These are phyloP conservation scores for Myopa tessellatipennis DNA, from an alignment of 2,888 invertebrate genomes.

Conservation along the genomic window DNA sequence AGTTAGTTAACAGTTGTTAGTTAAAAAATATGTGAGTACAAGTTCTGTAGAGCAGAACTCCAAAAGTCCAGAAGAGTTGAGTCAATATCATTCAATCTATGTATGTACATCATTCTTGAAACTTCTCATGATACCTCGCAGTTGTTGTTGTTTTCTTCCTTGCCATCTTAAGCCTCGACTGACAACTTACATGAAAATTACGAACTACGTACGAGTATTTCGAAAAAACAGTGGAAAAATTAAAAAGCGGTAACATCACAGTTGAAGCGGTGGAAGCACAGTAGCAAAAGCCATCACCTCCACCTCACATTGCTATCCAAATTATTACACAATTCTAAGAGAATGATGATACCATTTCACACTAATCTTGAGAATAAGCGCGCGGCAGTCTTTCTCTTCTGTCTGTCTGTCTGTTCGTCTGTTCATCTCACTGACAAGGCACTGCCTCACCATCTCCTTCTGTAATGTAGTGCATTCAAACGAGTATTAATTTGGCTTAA, in stretches of 20 bases:
- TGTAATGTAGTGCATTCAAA: conserved; percentile 28
- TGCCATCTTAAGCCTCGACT: too few species aligned
- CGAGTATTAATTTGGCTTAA: conserved; percentile 61
- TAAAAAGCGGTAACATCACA: conserved; percentile 29
- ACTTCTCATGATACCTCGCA: too few species aligned
- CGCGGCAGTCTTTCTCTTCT: conserved; percentile 46
- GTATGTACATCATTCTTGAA: too few species aligned
- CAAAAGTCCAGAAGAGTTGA: too few species aligned
- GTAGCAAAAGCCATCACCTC: conserved; percentile 42
- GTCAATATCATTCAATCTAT: too few species aligned
- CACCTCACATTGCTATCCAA: conserved; percentile 1
- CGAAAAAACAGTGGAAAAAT: too few species aligned
- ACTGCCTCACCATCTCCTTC: conserved; percentile 26
- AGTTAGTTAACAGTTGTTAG: too few species aligned
- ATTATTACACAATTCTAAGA: conserved; percentile 34
- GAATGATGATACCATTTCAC: conserved; percentile 61
- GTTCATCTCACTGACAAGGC: conserved; percentile 21
- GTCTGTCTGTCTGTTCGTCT: conserved; percentile 44
- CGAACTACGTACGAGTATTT: too few species aligned
- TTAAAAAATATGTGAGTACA: too few species aligned
- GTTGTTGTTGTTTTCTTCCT: too few species aligned
- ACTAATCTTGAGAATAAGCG: conserved; percentile 60
- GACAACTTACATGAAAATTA: too few species aligned
- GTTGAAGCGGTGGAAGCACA: conserved; percentile 38
- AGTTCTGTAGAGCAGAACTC: too few species aligned